Conservation (phyloP, 2,113 vertebrate species). For the Corvus cornix region DNA sequence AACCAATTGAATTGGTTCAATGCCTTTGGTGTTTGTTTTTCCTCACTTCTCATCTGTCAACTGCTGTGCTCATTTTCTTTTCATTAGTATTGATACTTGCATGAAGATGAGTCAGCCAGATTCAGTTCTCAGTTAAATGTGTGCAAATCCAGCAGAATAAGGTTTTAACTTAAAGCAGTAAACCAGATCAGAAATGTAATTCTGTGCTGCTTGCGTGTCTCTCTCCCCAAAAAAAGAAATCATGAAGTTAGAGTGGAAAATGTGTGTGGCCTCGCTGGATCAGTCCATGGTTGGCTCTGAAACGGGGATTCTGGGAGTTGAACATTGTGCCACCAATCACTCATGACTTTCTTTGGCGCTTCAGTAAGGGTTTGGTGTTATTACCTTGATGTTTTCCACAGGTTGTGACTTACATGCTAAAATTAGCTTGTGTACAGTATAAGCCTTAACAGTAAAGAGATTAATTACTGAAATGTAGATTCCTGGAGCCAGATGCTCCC, state of each 20-base stretch:
- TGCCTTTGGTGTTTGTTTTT: conserved; percentile 42
- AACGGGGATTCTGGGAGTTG: background rate
- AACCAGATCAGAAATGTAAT: background rate
- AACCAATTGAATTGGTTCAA: background rate
- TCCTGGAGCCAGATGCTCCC: background rate
- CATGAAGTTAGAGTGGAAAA: background rate
- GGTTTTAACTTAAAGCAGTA: background rate
- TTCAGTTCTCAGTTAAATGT: background rate
- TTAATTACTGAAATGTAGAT: background rate
- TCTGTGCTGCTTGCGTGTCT: background rate
- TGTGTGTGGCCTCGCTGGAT: background rate
- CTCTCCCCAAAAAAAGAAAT: background rate
- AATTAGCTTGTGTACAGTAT: background rate
- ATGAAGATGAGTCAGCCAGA: background rate
- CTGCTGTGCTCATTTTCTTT: conserved; percentile 17
- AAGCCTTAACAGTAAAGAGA: background rate
- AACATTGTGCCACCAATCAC: background rate
- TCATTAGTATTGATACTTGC: background rate
- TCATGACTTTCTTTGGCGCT: background rate
- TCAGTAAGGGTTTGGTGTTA: background rate
- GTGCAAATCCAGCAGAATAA: background rate
- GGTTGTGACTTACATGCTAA: background rate
- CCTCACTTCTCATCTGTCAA: conserved; percentile 8
- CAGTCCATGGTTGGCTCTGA: background rate
- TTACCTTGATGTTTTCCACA: background rate